A percentile compares a stretch with the other conserved stretches of the same genome.
Evolutionary conservation across 2,797 vertebrate genomes (phyloP).

Genomic region (Pyrocephalus nanus): DNA sequence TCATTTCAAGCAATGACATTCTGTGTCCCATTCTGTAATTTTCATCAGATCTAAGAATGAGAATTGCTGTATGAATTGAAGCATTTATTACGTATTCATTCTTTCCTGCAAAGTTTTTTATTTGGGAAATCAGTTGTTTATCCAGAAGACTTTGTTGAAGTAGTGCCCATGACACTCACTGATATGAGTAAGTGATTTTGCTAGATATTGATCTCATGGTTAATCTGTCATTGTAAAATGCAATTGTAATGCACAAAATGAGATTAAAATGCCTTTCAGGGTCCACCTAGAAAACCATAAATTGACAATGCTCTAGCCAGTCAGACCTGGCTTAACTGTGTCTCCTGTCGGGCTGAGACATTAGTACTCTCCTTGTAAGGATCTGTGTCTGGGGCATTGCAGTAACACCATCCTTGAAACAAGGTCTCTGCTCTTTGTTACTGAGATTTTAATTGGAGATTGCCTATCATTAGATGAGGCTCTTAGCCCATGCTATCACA

Average conservation of each 20-base stretch:
- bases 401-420: background rate
- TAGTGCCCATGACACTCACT: accelerated
- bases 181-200: background rate
- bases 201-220: background rate
- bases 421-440: background rate
- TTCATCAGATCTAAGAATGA: background rate
- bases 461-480: background rate
- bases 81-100: background rate
- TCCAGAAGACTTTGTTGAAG: background rate
- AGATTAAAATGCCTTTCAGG: background rate
- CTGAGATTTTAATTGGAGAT: background rate
- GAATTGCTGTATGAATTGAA: background rate
- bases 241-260: background rate
- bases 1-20: background rate
- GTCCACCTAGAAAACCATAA: background rate
- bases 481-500: background rate
- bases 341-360: background rate
- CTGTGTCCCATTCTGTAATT: background rate
- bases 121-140: background rate
- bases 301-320: background rate
- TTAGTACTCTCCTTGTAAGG: background rate
- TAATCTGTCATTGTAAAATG: background rate
- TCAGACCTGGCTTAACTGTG: background rate
- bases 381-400: background rate
- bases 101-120: background rate